These are phyloP conservation scores for Drosophila erecta DNA, from an alignment of 1,140 invertebrate genomes.

Conservation along the genomic window DNA sequence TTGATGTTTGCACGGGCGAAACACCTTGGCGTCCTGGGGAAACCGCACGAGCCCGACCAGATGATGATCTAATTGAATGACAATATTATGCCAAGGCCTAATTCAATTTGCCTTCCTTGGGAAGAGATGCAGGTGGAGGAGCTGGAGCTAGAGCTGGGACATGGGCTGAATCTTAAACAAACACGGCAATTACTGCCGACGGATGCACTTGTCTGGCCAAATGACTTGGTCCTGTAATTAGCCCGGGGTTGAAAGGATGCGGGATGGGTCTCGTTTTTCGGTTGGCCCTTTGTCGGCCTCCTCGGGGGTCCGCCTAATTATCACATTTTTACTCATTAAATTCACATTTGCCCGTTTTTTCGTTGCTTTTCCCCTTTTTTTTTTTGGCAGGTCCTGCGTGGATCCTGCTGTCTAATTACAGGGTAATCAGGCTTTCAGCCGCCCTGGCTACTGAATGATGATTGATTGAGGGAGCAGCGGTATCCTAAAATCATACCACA, in stretches of 20 bases:
- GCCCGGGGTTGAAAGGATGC: conserved; percentile 38
- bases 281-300: conserved; percentile 65
- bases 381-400: conserved; percentile 46
- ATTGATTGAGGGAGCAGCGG: conserved; percentile 35
- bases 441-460: conserved; percentile 49
- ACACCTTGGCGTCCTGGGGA: conserved; percentile 30
- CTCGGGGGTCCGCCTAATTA: conserved; percentile 68
- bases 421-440: conserved; percentile 77
- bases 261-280: conserved; percentile 26
- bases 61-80: conserved; percentile 68
- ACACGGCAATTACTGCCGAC: conserved; percentile 54
- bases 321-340: conserved; percentile 83
- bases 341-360: conserved; percentile 66
- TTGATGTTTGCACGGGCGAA: conserved; percentile 46
- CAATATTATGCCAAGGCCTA: conserved; percentile 67
- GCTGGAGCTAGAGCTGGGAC: neutral
- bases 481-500: conserved; percentile 1
- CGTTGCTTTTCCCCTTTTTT: conserved; percentile 13
- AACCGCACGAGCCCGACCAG: neutral
- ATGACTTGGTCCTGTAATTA: conserved; percentile 68
- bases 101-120: conserved; percentile 74
- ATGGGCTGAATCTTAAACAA: conserved; percentile 53
- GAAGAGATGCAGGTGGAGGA: conserved; percentile 51
- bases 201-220: conserved; percentile 65
- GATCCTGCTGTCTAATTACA: conserved; percentile 54